Conservation (phyloP, 2,797 vertebrate species). For the Zalophus californianus region DNA sequence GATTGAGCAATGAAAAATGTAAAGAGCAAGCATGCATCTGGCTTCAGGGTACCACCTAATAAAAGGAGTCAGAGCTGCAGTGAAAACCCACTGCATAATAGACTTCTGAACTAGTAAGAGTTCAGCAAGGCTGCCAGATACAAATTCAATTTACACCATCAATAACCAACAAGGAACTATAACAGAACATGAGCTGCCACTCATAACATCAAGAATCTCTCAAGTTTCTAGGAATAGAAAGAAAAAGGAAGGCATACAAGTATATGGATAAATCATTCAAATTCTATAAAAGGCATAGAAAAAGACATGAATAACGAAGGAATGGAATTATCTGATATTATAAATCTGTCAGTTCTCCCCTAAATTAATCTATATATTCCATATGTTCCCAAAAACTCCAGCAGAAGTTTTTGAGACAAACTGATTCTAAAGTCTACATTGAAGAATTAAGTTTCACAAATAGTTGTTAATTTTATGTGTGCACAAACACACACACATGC, state of each 20-base stretch:
- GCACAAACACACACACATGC: fast-evolving
- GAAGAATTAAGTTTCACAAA: not conserved
- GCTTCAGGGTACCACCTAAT: not conserved
- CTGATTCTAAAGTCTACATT: not conserved
- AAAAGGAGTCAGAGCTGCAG: not conserved
- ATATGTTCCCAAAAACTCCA: not conserved
- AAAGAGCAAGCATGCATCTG: too few relatives aligned
- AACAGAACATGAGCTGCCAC: not conserved
- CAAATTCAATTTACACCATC: not conserved
- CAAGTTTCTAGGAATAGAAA: constrained; percentile 9
- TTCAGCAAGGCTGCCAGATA: not conserved
- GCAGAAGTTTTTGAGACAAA: not conserved
- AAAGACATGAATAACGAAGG: not conserved
- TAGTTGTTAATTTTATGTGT: not conserved
- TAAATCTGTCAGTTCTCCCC: not conserved
- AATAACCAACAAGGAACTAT: not conserved
- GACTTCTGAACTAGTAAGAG: not conserved
- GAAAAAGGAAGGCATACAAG: not conserved
- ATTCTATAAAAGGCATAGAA: not conserved
- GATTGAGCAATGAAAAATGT: not conserved
- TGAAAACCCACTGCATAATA: not conserved
- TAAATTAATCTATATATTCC: not conserved
- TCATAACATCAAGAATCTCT: not conserved
- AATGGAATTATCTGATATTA: not conserved
- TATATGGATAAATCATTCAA: not conserved